Evolutionary conservation across 2,888 invertebrate species (phyloP).

Genomic region (Heliconius ismenius): DNA sequence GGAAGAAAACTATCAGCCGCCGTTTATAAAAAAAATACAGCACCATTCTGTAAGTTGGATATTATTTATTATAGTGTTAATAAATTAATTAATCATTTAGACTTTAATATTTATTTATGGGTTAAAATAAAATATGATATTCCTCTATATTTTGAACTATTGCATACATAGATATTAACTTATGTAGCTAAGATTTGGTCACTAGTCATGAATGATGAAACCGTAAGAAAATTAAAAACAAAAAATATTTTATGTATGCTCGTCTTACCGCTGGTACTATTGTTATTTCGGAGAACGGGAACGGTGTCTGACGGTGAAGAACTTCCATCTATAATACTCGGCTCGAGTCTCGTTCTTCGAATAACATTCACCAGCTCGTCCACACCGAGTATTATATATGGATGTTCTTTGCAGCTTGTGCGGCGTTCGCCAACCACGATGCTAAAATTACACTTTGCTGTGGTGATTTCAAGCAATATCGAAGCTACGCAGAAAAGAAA

Average conservation of each 20-base stretch:
- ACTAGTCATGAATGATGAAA: background rate
- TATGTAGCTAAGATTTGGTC: background rate
- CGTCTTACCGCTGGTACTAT: conserved; percentile 53
- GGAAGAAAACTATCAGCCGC: conserved; percentile 59
- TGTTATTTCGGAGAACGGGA: conserved; percentile 78
- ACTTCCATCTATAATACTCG: conserved; percentile 74
- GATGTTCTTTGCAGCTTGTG: conserved; percentile 67
- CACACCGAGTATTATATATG: conserved; percentile 70
- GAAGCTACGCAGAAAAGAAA: conserved; percentile 57
- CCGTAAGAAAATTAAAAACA: background rate
- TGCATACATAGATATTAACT: background rate
- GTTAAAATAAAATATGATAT: background rate
- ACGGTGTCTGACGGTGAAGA: conserved; percentile 66
- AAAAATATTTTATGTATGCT: background rate
- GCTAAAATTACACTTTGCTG: conserved; percentile 54
- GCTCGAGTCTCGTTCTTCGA: conserved; percentile 66
- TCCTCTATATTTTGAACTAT: background rate
- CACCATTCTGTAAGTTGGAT: conserved; percentile 58
- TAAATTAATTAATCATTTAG: background rate
- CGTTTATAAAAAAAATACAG: conserved; percentile 56
- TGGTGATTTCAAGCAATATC: conserved; percentile 53
- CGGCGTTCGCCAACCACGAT: conserved; percentile 45
- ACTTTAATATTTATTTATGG: background rate
- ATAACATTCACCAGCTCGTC: conserved; percentile 64
- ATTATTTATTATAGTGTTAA: background rate